phyloP scores from a whole-genome alignment of 2,797 vertebrate species.

The Channallabes apus region DNA sequence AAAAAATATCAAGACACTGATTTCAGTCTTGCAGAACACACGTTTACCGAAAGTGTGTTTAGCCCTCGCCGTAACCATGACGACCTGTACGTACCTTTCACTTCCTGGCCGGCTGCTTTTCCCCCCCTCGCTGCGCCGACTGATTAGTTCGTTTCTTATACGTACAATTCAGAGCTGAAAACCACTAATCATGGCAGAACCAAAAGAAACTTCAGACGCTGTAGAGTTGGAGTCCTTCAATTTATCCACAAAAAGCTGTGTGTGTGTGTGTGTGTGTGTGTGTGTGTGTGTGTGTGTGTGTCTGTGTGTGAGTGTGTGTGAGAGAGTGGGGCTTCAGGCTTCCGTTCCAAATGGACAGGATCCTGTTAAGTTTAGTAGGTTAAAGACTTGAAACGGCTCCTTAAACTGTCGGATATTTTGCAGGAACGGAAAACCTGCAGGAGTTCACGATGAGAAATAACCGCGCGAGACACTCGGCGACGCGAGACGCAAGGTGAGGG shows the following conservation, averaged over 20 bases:
- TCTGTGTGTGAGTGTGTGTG: not conserved
- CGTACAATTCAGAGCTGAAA: not conserved
- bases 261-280: not conserved
- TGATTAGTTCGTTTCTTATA: not conserved
- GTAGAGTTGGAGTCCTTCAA: not conserved
- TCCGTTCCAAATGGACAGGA: not conserved
- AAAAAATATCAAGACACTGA: not conserved
- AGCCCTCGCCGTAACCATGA: not conserved
- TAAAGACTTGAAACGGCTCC: too few relatives aligned
- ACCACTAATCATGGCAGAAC: not conserved
- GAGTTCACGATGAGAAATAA: too few relatives aligned
- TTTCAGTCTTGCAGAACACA: not conserved
- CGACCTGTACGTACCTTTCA: not conserved
- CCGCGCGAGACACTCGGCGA: too few relatives aligned
- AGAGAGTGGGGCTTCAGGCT: too few relatives aligned
- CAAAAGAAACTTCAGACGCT: not conserved
- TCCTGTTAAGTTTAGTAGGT: too few relatives aligned
- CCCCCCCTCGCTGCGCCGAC: not conserved
- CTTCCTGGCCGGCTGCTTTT: not conserved
- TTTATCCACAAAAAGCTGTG: not conserved
- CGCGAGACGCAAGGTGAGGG: too few relatives aligned
- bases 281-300: not conserved
- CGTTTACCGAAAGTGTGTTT: not conserved
- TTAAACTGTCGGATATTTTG: too few relatives aligned
- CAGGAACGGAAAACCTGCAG: too few relatives aligned